Evolutionary conservation across 1,140 invertebrate genomes (phyloP).

Genomic region (Papilio xuthus): DNA sequence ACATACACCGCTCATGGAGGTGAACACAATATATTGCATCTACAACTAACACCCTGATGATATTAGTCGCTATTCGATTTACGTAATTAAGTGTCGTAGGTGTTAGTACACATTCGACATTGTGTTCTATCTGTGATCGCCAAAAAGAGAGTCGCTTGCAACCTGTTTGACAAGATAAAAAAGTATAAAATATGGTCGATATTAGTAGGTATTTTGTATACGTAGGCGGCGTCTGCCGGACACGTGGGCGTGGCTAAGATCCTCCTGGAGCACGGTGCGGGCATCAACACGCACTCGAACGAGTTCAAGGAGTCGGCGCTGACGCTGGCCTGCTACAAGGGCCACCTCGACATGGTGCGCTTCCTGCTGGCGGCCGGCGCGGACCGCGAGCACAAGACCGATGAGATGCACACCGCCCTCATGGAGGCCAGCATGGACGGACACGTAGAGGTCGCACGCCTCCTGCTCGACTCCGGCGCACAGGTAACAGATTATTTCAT

Average conservation of each 20-base stretch:
- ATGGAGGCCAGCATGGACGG: conserved; percentile 99
- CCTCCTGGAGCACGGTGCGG: conserved; percentile 94
- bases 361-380: conserved; percentile 96
- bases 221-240: conserved; percentile 94
- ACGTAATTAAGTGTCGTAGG: too few relatives aligned
- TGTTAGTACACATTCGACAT: too few relatives aligned
- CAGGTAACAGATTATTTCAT: conserved; percentile 86
- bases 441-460: conserved; percentile 96
- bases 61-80: too few relatives aligned
- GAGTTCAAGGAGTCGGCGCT: conserved; percentile 98
- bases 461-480: conserved; percentile 97
- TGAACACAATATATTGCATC: conserved; percentile 27
- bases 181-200: not conserved
- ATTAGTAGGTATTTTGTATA: not conserved
- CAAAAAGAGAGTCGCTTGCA: too few relatives aligned
- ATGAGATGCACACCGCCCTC: conserved; percentile 99
- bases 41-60: too few relatives aligned
- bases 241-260: conserved; percentile 97
- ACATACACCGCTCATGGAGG: conserved; percentile 98
- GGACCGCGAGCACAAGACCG: conserved; percentile 98
- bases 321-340: conserved; percentile 98
- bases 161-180: too few relatives aligned
- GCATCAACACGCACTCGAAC: conserved; percentile 99
- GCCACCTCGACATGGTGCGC: conserved; percentile 98
- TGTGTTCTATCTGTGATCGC: too few relatives aligned